Percentiles rank a stretch among this genome's conserved stretches.
These are phyloP conservation scores for Dendrocincla tyrannina DNA, from an alignment of 2,797 vertebrate species.

Conservation along the genomic window DNA sequence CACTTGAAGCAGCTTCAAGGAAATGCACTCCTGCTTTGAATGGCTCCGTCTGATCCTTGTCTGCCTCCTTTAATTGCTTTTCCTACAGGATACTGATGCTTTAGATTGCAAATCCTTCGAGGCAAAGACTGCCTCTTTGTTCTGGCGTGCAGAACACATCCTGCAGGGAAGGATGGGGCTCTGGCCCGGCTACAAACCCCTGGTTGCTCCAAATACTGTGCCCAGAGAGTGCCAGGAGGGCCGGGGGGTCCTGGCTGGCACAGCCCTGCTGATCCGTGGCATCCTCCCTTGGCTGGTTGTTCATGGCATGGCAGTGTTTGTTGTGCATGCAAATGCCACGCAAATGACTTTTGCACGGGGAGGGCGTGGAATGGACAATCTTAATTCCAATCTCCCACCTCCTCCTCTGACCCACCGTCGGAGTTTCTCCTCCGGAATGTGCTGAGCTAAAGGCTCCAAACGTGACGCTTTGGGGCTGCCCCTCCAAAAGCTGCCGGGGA, in stretches of 20 bases:
- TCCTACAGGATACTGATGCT: constrained; percentile 42
- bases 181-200: background rate
- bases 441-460: background rate
- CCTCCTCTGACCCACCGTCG: background rate
- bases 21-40: constrained; percentile 19
- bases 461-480: rapidly evolving
- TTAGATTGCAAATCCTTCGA: background rate
- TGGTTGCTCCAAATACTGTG: background rate
- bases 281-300: background rate
- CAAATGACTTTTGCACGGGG: background rate
- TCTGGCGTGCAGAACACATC: constrained; percentile 15
- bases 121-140: constrained; percentile 1
- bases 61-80: constrained; percentile 41
- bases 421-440: background rate
- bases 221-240: background rate
- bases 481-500: background rate
- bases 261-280: background rate
- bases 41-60: constrained; percentile 46
- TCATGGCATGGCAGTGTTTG: background rate
- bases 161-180: background rate
- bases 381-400: background rate
- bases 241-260: background rate
- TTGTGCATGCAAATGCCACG: background rate
- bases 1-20: background rate
- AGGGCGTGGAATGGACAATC: background rate